These are phyloP conservation scores for Lepidotrigona ventralis DNA, from an alignment of 1,140 invertebrate species.

Conservation along the genomic window DNA sequence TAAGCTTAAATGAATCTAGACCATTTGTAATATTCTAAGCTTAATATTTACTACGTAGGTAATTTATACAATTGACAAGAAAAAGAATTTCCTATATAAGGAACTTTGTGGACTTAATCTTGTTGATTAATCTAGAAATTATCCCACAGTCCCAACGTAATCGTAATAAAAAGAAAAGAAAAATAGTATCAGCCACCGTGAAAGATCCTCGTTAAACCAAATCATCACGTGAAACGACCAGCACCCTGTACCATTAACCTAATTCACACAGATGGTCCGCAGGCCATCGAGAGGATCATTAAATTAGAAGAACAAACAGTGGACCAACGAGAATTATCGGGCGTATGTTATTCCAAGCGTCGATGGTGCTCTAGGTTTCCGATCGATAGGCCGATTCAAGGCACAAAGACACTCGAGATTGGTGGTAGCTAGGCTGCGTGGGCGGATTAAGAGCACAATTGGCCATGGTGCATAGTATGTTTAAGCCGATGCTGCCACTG, in stretches of 20 bases:
- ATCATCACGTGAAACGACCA: not conserved
- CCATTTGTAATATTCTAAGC: no score
- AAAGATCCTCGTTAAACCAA: not conserved
- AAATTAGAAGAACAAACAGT: not conserved
- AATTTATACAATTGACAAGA: no score
- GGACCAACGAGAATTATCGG: not conserved
- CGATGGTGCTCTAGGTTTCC: not conserved
- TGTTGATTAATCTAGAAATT: no score
- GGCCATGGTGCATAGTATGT: not conserved
- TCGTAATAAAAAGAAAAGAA: no score
- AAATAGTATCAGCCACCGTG: not conserved
- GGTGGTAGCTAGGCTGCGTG: not conserved
- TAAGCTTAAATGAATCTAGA: no score
- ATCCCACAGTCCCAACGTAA: no score
- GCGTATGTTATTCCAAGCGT: slow-evolving; percentile 15
- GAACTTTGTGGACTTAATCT: no score
- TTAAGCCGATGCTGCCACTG: slow-evolving; percentile 35
- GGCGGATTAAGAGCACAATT: slow-evolving; percentile 44
- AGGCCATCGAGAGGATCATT: no score
- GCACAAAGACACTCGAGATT: not conserved
- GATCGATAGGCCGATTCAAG: slow-evolving; percentile 21
- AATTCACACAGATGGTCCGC: not conserved
- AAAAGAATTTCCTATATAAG: no score
- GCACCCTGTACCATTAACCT: not conserved
- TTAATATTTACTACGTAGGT: no score